A percentile compares a stretch with the other conserved stretches of the same genome.
Conservation (phyloP, 1,140 invertebrate genomes). For the Nixonia krombeini region DNA sequence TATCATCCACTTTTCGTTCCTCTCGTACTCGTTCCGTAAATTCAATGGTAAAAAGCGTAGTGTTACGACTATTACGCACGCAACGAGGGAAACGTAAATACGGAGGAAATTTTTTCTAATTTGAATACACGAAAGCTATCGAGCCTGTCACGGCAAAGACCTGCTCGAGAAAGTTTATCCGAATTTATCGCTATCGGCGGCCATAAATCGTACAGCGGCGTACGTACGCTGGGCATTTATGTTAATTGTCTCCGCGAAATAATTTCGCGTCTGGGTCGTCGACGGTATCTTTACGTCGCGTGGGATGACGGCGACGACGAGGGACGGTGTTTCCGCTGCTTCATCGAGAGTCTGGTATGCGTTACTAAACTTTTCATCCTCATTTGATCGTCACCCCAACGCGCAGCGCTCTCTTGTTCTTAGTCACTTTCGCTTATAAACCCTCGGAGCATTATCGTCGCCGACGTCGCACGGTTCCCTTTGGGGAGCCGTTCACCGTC, state of each 20-base stretch:
- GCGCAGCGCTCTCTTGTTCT: slow-evolving; percentile 30
- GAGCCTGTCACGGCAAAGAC: slow-evolving; percentile 4
- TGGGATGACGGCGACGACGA: too few relatives aligned
- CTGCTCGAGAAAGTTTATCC: neutral
- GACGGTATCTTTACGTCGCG: too few relatives aligned
- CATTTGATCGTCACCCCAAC: slow-evolving; percentile 33
- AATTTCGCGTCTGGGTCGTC: too few relatives aligned
- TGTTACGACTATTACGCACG: slow-evolving; percentile 17
- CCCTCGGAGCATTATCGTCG: slow-evolving; percentile 41
- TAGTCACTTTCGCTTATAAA: slow-evolving; percentile 44
- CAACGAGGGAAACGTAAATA: slow-evolving; percentile 9
- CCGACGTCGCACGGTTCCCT: slow-evolving; percentile 32
- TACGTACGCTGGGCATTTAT: too few relatives aligned
- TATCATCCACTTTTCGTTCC: neutral
- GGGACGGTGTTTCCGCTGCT: slow-evolving; percentile 13
- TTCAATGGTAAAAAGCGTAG: slow-evolving; percentile 12
- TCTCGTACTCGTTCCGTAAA: neutral
- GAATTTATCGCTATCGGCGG: too few relatives aligned
- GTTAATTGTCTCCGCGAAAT: too few relatives aligned
- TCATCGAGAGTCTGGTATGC: slow-evolving; percentile 32
- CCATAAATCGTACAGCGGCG: too few relatives aligned
- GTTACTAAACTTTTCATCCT: slow-evolving; percentile 36
- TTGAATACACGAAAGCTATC: slow-evolving; percentile 10
- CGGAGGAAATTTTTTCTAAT: slow-evolving; percentile 12
- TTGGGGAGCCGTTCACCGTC: slow-evolving; percentile 26